Conservation (phyloP, 2,888 invertebrate genomes). For the Xiphydria camelus region DNA sequence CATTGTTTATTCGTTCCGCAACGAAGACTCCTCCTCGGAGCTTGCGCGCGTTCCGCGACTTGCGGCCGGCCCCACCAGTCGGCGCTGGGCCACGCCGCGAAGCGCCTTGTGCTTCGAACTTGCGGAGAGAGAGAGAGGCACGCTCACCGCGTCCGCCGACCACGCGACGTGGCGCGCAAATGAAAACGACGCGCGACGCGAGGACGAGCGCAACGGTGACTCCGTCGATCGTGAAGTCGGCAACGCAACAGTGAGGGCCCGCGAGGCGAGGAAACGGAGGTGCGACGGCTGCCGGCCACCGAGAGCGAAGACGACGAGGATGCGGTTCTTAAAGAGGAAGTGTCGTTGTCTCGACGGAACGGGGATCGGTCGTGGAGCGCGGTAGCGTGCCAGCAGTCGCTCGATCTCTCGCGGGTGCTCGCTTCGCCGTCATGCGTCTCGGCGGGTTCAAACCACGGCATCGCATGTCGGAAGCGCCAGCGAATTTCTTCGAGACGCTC, state of each 20-base stretch:
- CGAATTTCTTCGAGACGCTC: too few relatives aligned
- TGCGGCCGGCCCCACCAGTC: conserved; percentile 42
- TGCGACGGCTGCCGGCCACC: background rate
- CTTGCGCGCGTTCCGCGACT: conserved; percentile 19
- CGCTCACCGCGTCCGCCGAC: conserved; percentile 11
- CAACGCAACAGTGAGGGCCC: background rate
- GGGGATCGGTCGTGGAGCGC: conserved; percentile 16
- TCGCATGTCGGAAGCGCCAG: too few relatives aligned
- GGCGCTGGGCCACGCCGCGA: conserved; percentile 48
- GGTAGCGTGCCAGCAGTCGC: conserved; percentile 16
- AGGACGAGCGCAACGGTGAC: conserved; percentile 4
- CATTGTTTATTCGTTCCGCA: conserved; percentile 21
- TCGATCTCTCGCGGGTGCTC: too few relatives aligned
- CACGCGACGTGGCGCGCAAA: conserved; percentile 28
- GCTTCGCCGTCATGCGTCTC: too few relatives aligned
- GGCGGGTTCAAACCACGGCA: too few relatives aligned
- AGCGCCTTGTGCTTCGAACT: conserved; percentile 34
- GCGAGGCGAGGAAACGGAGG: background rate
- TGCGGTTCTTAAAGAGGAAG: conserved; percentile 54
- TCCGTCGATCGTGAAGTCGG: background rate
- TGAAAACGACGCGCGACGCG: conserved; percentile 28
- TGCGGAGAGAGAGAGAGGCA: background rate
- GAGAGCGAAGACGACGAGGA: conserved; percentile 29
- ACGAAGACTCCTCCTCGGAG: conserved; percentile 9
- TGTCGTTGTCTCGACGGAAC: conserved; percentile 48